Base-by-base conservation (phyloP, 2,113 vertebrate species). In the Lipophrys pholis region DNA sequence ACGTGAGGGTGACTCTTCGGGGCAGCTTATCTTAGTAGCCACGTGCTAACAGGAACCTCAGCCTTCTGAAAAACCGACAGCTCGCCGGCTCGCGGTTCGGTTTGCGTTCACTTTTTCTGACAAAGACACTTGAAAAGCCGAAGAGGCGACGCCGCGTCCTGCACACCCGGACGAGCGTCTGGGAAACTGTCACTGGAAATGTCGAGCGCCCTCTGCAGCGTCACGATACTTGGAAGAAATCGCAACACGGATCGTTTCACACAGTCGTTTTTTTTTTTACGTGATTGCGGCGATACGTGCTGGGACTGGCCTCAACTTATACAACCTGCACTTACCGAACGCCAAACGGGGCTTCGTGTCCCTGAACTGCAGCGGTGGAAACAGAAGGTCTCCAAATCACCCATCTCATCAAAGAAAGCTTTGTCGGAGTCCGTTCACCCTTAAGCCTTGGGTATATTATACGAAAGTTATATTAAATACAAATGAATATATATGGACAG, bases 401-500 rank as follows among this genome's bases (percentile, higher is more conserved):
- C 69, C 51, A 46, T 86, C 89, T 83, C 21, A 53, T 91, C 78
- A 78, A 76, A 87, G 62, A 80, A 78, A 74, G 71, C 38, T 82
- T 65, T 78, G 79, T 80, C 65, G 64, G 65, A 80, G 72, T 78
- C 70, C 74, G 74, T 85, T 92, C 89, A 85, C 89, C 83, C 86
- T 81, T 78, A 87, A 89, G 91, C 91, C 89, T 90, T 88, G 90
- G 73, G 57, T 82, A 73, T 74, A 72, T 76, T 78, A 79, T 70
- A 84, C 65, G 16, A 86, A 82, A 83, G 62, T 78, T 80, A 85
- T 90, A 88, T 84, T 88, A 80, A 82, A 81, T 43, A 79, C 59
- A 82, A 65, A 84, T 51, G 38, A 50, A 71, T 82, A 68, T 80
- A 61, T 70, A 76, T 65, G 56, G 50, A 68, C 62, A 59, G 17